Percentiles rank a stretch among this genome's conserved stretches.
phyloP scores from a whole-genome alignment of 2,888 invertebrate species.

The Corbicula japonica region DNA sequence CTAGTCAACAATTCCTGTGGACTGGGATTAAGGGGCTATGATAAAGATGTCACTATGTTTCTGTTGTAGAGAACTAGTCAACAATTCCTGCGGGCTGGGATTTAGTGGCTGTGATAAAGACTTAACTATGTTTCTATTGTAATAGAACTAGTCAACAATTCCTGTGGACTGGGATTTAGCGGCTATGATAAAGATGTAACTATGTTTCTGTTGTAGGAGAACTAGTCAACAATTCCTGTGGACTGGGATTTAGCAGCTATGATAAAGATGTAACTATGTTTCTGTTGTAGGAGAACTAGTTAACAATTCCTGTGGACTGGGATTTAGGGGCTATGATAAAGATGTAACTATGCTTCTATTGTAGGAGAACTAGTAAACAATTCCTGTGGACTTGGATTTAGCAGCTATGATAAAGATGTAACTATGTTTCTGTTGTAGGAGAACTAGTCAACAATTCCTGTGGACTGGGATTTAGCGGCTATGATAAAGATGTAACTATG shows the following conservation, averaged over 20 bases:
- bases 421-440: too few relatives aligned
- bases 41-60: not conserved
- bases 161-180: too few relatives aligned
- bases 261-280: slow-evolving; percentile 90
- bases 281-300: too few relatives aligned
- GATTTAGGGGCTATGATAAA: too few relatives aligned
- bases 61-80: slow-evolving; percentile 93
- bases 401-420: too few relatives aligned
- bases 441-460: slow-evolving; percentile 98
- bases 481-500: slow-evolving; percentile 90
- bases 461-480: slow-evolving; percentile 96
- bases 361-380: too few relatives aligned
- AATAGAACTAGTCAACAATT: too few relatives aligned
- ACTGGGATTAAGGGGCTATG: slow-evolving; percentile 93
- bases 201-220: slow-evolving; percentile 92
- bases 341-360: too few relatives aligned
- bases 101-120: slow-evolving; percentile 92
- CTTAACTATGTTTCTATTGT: too few relatives aligned
- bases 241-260: slow-evolving; percentile 95
- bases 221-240: slow-evolving; percentile 97
- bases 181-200: too few relatives aligned
- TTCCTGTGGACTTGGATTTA: too few relatives aligned
- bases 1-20: slow-evolving; percentile 98
- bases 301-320: too few relatives aligned
- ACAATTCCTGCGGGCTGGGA: slow-evolving; percentile 97